phyloP scores from a whole-genome alignment of 2,888 invertebrate species.

The Serrognathus titanus region DNA sequence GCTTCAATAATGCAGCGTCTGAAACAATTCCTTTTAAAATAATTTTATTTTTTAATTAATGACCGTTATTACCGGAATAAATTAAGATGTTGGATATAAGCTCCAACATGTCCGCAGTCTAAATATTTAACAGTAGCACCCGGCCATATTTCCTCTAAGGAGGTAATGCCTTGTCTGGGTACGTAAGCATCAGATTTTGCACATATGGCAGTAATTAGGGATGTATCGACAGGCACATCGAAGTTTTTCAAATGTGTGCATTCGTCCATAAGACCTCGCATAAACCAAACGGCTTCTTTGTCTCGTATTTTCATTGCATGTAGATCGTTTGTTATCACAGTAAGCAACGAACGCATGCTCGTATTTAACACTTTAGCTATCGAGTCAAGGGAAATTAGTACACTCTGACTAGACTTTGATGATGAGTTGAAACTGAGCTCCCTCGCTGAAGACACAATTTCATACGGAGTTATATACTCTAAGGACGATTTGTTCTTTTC shows the following conservation, averaged over 20 bases:
- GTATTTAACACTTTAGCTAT: slow-evolving; percentile 3
- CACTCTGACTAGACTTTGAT: slow-evolving; percentile 16
- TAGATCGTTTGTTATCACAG: slow-evolving; percentile 52
- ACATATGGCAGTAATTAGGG: slow-evolving; percentile 84
- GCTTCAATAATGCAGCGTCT: slow-evolving; percentile 75
- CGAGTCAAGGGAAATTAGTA: slow-evolving; percentile 21
- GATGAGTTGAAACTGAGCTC: neutral
- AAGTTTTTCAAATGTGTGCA: slow-evolving; percentile 96
- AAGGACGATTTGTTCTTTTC: slow-evolving; percentile 23
- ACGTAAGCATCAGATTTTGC: slow-evolving; percentile 90
- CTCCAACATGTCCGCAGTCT: slow-evolving; percentile 85
- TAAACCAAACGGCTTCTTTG: slow-evolving; percentile 83
- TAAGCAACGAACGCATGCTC: slow-evolving; percentile 8
- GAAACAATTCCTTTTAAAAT: slow-evolving; percentile 35
- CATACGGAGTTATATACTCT: slow-evolving; percentile 38
- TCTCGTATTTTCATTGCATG: slow-evolving; percentile 64
- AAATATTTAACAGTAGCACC: slow-evolving; percentile 85
- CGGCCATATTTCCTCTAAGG: slow-evolving; percentile 88
- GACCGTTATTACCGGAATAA: slow-evolving; percentile 72
- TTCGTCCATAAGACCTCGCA: slow-evolving; percentile 98
- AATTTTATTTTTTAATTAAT: slow-evolving; percentile 1
- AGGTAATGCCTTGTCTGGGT: slow-evolving; percentile 77
- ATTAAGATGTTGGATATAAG: slow-evolving; percentile 82
- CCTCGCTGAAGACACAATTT: slow-evolving; percentile 28
- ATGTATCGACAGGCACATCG: slow-evolving; percentile 81